phyloP scores from a whole-genome alignment of 2,113 vertebrate species.

The Sturnus vulgaris region DNA sequence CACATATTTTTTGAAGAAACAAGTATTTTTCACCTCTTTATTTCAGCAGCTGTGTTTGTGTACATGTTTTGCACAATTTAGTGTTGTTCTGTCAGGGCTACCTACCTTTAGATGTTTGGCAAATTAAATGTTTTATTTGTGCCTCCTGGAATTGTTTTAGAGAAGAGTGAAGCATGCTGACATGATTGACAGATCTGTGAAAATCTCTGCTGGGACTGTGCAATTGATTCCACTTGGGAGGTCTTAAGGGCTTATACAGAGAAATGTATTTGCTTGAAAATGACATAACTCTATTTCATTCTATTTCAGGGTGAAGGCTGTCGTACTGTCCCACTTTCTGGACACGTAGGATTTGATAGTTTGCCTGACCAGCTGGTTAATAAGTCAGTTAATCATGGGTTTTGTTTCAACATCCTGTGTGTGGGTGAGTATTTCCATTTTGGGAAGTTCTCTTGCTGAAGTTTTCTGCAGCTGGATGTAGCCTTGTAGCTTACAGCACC shows the following conservation, averaged over 20 bases:
- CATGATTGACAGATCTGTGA: background rate
- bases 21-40: background rate
- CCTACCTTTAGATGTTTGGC: background rate
- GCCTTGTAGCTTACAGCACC: slow-evolving; percentile 56
- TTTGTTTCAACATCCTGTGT: slow-evolving; percentile 99
- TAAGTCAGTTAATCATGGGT: slow-evolving; percentile 96
- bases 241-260: background rate
- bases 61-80: background rate
- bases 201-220: background rate
- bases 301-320: slow-evolving; percentile 87
- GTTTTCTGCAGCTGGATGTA: slow-evolving; percentile 54
- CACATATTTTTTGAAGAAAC: background rate
- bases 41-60: background rate
- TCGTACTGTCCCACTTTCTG: slow-evolving; percentile 88
- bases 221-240: background rate
- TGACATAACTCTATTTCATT: background rate
- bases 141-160: background rate
- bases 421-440: slow-evolving; percentile 91
- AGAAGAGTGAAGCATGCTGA: background rate
- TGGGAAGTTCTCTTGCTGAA: slow-evolving; percentile 63
- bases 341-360: slow-evolving; percentile 98
- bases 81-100: background rate
- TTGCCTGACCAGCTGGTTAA: slow-evolving; percentile 99
- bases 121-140: background rate
- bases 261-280: background rate